Evolutionary conservation across 2,888 invertebrate species (phyloP).

Genomic region (Luperina nickerlii): DNA sequence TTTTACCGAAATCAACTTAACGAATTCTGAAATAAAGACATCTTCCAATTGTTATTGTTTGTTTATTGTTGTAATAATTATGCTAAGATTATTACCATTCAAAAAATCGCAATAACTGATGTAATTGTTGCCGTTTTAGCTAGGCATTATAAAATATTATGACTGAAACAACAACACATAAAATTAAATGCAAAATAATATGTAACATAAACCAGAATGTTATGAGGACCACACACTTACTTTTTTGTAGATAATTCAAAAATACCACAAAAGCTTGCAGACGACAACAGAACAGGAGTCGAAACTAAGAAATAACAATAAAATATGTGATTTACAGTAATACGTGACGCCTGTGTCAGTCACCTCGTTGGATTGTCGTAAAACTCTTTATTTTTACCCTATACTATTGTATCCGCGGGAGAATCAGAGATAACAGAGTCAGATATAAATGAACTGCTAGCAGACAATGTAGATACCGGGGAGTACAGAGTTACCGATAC

Average conservation of each 20-base stretch:
- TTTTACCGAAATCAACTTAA: background rate
- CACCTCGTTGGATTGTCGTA: constrained; percentile 63
- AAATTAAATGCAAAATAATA: constrained; percentile 47
- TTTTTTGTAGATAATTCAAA: constrained; percentile 55
- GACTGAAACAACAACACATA: constrained; percentile 9
- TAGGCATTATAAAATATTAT: constrained; percentile 5
- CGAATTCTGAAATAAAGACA: too few species aligned
- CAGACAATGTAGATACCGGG: background rate
- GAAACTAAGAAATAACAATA: constrained; percentile 63
- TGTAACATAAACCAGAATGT: constrained; percentile 32
- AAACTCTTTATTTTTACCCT: constrained; percentile 63
- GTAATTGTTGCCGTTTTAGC: background rate
- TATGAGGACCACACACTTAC: constrained; percentile 43
- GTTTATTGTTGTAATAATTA: background rate
- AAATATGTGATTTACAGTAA: constrained; percentile 61
- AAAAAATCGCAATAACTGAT: background rate
- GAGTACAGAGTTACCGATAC: background rate
- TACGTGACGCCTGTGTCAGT: constrained; percentile 57
- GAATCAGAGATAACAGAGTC: constrained; percentile 38
- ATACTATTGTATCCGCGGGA: constrained; percentile 52
- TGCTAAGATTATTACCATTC: background rate
- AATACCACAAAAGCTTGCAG: constrained; percentile 55
- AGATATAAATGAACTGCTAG: constrained; percentile 20
- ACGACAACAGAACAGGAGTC: constrained; percentile 45
- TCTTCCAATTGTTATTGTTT: background rate